Evolutionary conservation across 2,888 invertebrate genomes (phyloP), one percentile per base, ranked within the genome.

Genomic region (Dynastes tityus): DNA sequence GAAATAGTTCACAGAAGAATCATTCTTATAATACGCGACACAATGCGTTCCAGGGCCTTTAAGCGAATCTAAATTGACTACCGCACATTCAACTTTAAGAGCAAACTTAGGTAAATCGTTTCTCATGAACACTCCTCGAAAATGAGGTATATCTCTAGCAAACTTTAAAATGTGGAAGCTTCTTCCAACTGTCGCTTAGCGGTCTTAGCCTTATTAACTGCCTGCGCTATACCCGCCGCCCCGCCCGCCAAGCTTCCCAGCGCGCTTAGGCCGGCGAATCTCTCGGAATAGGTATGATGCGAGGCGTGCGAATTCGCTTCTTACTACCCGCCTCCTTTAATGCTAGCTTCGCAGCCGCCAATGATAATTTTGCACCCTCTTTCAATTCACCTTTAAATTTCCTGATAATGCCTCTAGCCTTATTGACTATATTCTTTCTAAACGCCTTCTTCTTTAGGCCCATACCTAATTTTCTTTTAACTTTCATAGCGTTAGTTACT

Each of bases 231-330:
- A 8, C 80, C 81, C n/a, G 82, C 80, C 4, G 80, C 83, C 16
- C 83, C 82, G 11, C 82, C 82, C 8, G 80, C 73, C 27, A 84
- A 27, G n/a, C 81, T 76, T 9, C 82, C 83, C 2, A 82, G 16
- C 1, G 83, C 82, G 6, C 74, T 82, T 1, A 85, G 76, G 4
- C 83, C 84, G 0, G 84, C 82, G 61, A 85, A 82, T 6, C 77
- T 83, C 87, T 87, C 3, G 87, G 86, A 16, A 87, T 22, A 29
- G 85, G 83, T 64, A 86, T 85, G 58, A 87, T 81, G 29, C 86
- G 77, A 37, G 85, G 85, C 68, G 81, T 78, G n/a, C 55, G 63
- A 22, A 80, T 45, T 51, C 78, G 70, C 53, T 74, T 58, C 29
- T 70, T 16, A 53, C 70, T 76, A 71, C 77, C 78, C 3, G 45